phyloP scores from a whole-genome alignment of 2,797 vertebrate genomes.

The Myripristis jacobus region DNA sequence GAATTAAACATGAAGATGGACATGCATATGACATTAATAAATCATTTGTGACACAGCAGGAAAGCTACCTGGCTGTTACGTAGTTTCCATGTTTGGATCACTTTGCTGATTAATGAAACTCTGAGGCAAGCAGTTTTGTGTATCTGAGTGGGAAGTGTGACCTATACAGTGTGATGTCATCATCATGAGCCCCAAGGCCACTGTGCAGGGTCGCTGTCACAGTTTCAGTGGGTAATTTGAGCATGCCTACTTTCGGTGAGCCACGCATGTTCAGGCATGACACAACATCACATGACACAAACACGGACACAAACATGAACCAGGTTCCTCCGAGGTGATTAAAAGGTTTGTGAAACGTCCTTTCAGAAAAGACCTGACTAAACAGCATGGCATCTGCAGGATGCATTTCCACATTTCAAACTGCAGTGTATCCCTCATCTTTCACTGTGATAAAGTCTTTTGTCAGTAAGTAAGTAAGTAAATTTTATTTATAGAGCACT shows the following conservation, averaged over 20 bases:
- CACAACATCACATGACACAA: conserved; percentile 40
- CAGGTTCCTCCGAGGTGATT: not conserved
- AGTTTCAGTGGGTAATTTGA: conserved; percentile 69
- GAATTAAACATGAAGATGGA: too few species aligned
- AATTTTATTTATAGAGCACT: too few species aligned
- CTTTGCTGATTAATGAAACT: not conserved
- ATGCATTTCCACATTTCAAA: too few species aligned
- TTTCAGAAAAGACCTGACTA: not conserved
- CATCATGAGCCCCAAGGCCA: conserved; percentile 11
- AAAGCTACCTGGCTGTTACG: too few species aligned
- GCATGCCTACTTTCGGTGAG: conserved; percentile 18
- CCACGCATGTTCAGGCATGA: conserved; percentile 16
- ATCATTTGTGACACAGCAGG: not conserved
- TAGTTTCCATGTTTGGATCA: conserved; percentile 25
- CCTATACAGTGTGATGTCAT: conserved; percentile 48
- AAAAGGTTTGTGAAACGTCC: not conserved
- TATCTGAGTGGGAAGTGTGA: not conserved
- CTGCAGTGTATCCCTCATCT: not conserved
- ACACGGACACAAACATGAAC: conserved; percentile 13
- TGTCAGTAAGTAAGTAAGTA: too few species aligned
- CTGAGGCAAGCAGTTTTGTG: not conserved
- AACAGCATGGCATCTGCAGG: not conserved
- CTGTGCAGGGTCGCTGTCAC: conserved; percentile 46
- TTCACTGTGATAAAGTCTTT: not conserved
- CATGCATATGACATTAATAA: not conserved